phyloP scores from a whole-genome alignment of 2,888 invertebrate genomes.

The Tenthredo scrophulariae region DNA sequence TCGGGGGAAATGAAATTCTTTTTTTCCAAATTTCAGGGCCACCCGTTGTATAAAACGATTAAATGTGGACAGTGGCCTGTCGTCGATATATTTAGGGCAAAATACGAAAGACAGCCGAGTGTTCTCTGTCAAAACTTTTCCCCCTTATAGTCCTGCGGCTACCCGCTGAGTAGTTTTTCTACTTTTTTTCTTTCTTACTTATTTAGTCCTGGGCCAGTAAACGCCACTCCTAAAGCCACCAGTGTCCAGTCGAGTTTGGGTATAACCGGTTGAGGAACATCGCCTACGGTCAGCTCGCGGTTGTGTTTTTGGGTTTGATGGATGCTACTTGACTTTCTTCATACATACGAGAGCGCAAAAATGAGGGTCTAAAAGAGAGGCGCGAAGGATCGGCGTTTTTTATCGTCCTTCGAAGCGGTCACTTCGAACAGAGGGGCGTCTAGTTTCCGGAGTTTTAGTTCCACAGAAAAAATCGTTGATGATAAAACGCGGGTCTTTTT shows the following conservation, averaged over 20 bases:
- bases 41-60: background rate
- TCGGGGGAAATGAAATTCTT: background rate
- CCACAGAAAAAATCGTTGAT: background rate
- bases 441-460: background rate
- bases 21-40: background rate
- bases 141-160: background rate
- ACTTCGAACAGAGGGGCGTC: background rate
- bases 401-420: background rate
- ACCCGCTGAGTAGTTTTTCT: conserved; percentile 1
- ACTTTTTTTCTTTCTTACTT: conserved; percentile 14
- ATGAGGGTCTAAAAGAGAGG: conserved; percentile 16
- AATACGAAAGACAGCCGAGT: background rate
- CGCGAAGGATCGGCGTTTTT: background rate
- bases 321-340: conserved; percentile 47
- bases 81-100: conserved; percentile 20
- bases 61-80: background rate
- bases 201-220: conserved; percentile 38
- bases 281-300: conserved; percentile 24
- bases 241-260: conserved; percentile 44
- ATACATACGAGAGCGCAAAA: conserved; percentile 15
- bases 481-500: background rate
- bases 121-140: conserved; percentile 19
- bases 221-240: conserved; percentile 38
- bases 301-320: conserved; percentile 41
- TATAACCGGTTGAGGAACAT: conserved; percentile 44